These are phyloP conservation scores for Bradysia coprophila DNA, from an alignment of 1,140 invertebrate species.

Conservation along the genomic window DNA sequence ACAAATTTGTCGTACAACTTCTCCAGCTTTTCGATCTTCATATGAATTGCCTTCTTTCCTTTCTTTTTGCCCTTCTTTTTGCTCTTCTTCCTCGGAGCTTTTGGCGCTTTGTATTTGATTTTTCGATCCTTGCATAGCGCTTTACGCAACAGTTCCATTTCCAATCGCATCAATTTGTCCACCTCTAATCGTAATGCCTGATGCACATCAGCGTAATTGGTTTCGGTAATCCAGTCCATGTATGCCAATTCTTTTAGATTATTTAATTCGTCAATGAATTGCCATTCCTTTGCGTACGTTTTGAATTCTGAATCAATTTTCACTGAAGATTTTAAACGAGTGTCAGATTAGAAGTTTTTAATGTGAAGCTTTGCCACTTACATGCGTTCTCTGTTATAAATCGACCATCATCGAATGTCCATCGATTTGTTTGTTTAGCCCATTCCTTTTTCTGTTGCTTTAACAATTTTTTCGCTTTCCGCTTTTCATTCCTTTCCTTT, in stretches of 20 bases:
- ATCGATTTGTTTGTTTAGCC: slow-evolving; percentile 11
- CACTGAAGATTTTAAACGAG: too few species aligned
- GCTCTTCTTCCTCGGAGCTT: slow-evolving; percentile 12
- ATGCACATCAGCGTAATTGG: slow-evolving; percentile 30
- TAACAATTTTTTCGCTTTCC: slow-evolving; percentile 9
- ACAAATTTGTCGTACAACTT: slow-evolving; percentile 67
- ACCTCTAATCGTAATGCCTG: slow-evolving; percentile 29
- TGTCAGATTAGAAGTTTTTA: too few species aligned
- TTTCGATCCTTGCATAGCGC: slow-evolving; percentile 27
- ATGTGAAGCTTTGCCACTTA: too few species aligned
- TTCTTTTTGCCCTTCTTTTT: slow-evolving; percentile 48
- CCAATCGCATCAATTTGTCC: slow-evolving; percentile 34
- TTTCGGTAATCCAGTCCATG: slow-evolving; percentile 28
- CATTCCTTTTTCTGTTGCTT: slow-evolving; percentile 11
- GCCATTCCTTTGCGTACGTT: slow-evolving; percentile 28
- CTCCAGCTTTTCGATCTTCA: slow-evolving; percentile 46
- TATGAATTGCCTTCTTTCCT: slow-evolving; percentile 40
- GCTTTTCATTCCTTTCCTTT: slow-evolving; percentile 13
- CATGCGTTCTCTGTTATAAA: not conserved
- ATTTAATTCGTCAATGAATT: slow-evolving; percentile 17
- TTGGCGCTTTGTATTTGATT: slow-evolving; percentile 16
- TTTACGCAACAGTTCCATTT: slow-evolving; percentile 28
- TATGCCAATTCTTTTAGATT: slow-evolving; percentile 26
- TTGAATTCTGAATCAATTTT: slow-evolving; percentile 19
- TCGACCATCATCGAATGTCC: not conserved